Percentiles rank a stretch among this genome's conserved stretches.
phyloP scores from a whole-genome alignment of 2,797 vertebrate genomes.

The Triplophysa bombifrons region DNA sequence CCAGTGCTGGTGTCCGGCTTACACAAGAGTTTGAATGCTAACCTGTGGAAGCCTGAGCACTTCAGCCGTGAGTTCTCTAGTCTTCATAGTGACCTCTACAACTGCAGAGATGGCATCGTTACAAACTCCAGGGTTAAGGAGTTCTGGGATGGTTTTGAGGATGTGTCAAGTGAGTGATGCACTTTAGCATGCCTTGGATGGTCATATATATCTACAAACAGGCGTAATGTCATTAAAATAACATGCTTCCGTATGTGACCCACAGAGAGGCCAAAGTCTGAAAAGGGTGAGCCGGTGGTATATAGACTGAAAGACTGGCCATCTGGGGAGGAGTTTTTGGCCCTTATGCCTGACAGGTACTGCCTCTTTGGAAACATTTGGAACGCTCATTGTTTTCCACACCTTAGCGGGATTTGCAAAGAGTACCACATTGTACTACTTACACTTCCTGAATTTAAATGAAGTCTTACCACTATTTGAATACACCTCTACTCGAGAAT shows the following conservation, averaged over 20 bases:
- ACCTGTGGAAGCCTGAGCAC: conserved; percentile 92
- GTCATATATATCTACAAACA: conserved; percentile 10
- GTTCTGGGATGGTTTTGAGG: conserved; percentile 99
- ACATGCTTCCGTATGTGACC: conserved; percentile 38
- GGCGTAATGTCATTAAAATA: not conserved
- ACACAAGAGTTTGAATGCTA: conserved; percentile 88
- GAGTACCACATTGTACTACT: conserved; percentile 12
- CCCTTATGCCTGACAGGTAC: conserved; percentile 95
- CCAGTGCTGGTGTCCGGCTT: conserved; percentile 93
- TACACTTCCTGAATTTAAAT: conserved; percentile 28
- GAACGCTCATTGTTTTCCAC: conserved; percentile 5
- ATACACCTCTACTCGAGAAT: conserved; percentile 19
- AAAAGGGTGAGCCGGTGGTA: conserved; percentile 90
- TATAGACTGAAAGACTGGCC: conserved; percentile 96
- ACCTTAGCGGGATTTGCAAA: conserved; percentile 32
- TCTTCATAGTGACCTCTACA: conserved; percentile 94
- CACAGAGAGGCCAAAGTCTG: conserved; percentile 89
- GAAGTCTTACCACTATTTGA: conserved; percentile 15
- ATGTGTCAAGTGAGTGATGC: conserved; percentile 88
- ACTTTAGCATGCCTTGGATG: not conserved
- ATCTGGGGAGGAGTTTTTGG: conserved; percentile 96
- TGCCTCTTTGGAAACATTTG: conserved; percentile 4
- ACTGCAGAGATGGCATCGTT: conserved; percentile 93
- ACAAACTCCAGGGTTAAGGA: conserved; percentile 93
- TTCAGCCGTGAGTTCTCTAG: conserved; percentile 94